phyloP scores from a whole-genome alignment of 2,888 invertebrate genomes.

The Trypoxylon attenuatum region DNA sequence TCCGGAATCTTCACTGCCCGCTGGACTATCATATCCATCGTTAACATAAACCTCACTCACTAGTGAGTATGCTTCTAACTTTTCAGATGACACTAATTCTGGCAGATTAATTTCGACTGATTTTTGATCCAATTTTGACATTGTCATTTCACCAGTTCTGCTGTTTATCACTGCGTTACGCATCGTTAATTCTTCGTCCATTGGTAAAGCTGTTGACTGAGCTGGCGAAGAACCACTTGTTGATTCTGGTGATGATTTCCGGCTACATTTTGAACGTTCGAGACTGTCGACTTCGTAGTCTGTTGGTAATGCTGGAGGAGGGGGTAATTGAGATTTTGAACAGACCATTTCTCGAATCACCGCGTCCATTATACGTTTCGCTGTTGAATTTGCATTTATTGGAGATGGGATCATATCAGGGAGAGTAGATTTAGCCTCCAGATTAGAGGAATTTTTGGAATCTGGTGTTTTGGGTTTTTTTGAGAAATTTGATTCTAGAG shows the following conservation, averaged over 20 bases:
- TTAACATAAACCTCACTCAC: conserved; percentile 88
- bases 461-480: conserved; percentile 37
- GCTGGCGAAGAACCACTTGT: conserved; percentile 82
- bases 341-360: conserved; percentile 74
- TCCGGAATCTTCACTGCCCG: conserved; percentile 76
- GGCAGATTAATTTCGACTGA: conserved; percentile 68
- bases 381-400: conserved; percentile 59
- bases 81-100: conserved; percentile 72
- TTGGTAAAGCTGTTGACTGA: conserved; percentile 83
- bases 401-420: conserved; percentile 70
- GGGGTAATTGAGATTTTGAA: conserved; percentile 63
- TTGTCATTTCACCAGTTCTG: conserved; percentile 78
- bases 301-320: conserved; percentile 14
- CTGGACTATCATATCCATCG: conserved; percentile 79
- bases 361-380: conserved; percentile 74
- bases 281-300: conserved; percentile 72
- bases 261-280: conserved; percentile 61
- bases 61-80: conserved; percentile 79
- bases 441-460: conserved; percentile 31
- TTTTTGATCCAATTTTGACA: conserved; percentile 69
- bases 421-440: no score
- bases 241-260: conserved; percentile 59
- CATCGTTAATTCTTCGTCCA: conserved; percentile 89
- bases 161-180: conserved; percentile 84
- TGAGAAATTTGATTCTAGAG: conserved; percentile 21